Conservation (phyloP, 2,113 vertebrate species). For the Spermophilus dauricus region DNA sequence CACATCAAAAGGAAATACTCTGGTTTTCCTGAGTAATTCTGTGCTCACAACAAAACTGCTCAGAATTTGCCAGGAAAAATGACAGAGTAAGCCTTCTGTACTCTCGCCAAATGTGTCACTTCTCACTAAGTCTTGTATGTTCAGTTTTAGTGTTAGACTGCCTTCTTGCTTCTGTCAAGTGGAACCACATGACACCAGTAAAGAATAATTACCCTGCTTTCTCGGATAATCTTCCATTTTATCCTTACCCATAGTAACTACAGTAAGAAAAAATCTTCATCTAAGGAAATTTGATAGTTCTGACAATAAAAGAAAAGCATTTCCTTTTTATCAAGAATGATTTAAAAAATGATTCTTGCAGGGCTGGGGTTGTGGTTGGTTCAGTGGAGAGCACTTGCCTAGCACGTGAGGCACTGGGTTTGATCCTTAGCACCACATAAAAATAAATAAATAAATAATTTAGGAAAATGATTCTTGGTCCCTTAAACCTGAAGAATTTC, state of each 20-base stretch:
- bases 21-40: background rate
- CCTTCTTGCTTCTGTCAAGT: background rate
- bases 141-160: background rate
- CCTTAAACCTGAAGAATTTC: background rate
- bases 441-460: too few relatives aligned
- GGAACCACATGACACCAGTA: background rate
- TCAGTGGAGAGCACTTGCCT: too few relatives aligned
- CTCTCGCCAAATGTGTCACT: background rate
- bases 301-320: background rate
- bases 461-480: background rate
- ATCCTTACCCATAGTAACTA: background rate
- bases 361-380: too few relatives aligned
- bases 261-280: background rate
- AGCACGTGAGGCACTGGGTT: too few relatives aligned
- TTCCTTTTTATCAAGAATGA: background rate
- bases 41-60: conserved; percentile 15
- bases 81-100: background rate
- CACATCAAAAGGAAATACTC: conserved; percentile 16
- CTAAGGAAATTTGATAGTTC: conserved; percentile 14
- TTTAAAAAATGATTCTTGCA: background rate
- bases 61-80: background rate
- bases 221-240: background rate
- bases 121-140: background rate
- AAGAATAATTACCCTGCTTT: background rate
- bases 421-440: too few relatives aligned